Conservation (phyloP, 2,113 vertebrate species). For the Eublepharis macularius region DNA sequence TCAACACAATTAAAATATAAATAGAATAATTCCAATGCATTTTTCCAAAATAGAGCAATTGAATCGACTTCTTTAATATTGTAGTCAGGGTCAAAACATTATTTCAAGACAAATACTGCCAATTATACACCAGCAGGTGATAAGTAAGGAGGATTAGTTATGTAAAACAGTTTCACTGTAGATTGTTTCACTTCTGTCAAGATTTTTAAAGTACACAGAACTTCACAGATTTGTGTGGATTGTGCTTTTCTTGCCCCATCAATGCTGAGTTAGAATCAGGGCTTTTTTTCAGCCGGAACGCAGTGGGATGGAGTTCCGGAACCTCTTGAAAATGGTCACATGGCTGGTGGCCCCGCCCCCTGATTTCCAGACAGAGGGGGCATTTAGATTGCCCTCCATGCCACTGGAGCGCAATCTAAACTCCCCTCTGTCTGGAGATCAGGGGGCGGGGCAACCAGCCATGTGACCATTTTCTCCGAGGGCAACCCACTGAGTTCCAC, state of each 20-base stretch:
- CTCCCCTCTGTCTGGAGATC: too few relatives aligned
- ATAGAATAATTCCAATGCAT: conserved; percentile 12
- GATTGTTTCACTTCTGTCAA: conserved; percentile 29
- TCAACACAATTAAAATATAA: conserved; percentile 43
- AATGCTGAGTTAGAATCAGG: conserved; percentile 11
- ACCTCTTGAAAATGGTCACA: too few relatives aligned
- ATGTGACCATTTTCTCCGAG: too few relatives aligned
- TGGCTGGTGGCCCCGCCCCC: too few relatives aligned
- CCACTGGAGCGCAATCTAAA: too few relatives aligned
- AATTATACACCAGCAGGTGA: conserved; percentile 8
- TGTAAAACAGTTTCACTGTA: conserved; percentile 30
- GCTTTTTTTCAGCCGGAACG: too few relatives aligned
- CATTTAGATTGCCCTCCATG: too few relatives aligned
- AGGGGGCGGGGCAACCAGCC: too few relatives aligned
- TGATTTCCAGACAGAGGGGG: too few relatives aligned
- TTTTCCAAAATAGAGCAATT: not conserved
- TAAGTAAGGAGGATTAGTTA: conserved; percentile 45
- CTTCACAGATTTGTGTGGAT: conserved; percentile 1
- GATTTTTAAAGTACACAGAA: conserved; percentile 24
- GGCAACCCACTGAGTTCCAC: too few relatives aligned
- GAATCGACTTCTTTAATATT: conserved; percentile 28
- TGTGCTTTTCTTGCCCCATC: conserved; percentile 6
- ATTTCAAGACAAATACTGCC: conserved; percentile 19
- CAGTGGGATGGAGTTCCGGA: too few relatives aligned
- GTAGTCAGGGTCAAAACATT: conserved; percentile 32